phyloP scores from a whole-genome alignment of 2,888 invertebrate genomes.

The Thymelicus acteon region DNA sequence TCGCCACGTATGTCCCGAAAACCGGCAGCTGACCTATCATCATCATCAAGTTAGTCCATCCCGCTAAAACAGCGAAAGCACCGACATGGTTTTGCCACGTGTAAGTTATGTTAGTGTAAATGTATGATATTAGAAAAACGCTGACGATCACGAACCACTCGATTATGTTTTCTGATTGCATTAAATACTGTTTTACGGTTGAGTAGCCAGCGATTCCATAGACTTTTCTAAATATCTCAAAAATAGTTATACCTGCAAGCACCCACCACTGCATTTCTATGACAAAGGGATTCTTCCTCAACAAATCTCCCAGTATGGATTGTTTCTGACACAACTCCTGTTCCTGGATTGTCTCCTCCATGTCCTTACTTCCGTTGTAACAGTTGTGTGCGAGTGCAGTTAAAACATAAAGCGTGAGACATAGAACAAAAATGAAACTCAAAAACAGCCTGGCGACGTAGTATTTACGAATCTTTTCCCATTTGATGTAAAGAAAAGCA shows the following conservation, averaged over 20 bases:
- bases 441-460: constrained; percentile 92
- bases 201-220: constrained; percentile 93
- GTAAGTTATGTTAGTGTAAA: constrained; percentile 89
- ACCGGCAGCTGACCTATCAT: constrained; percentile 95
- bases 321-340: constrained; percentile 91
- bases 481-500: constrained; percentile 94
- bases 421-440: constrained; percentile 91
- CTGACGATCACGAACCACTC: constrained; percentile 95
- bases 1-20: constrained; percentile 95
- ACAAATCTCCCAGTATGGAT: constrained; percentile 90
- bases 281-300: constrained; percentile 89
- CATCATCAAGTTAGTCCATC: constrained; percentile 95
- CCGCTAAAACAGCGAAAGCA: constrained; percentile 93
- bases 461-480: constrained; percentile 95
- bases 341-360: constrained; percentile 89
- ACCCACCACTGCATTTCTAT: constrained; percentile 95
- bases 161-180: constrained; percentile 93
- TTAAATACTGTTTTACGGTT: constrained; percentile 92
- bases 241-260: constrained; percentile 90
- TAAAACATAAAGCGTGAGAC: constrained; percentile 92
- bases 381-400: constrained; percentile 94
- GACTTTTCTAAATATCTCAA: constrained; percentile 92
- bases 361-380: constrained; percentile 91
- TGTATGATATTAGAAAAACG: constrained; percentile 92
- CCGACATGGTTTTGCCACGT: constrained; percentile 95